Evolutionary conservation across 2,113 vertebrate species (phyloP).

Genomic region (Pedionomus torquatus): DNA sequence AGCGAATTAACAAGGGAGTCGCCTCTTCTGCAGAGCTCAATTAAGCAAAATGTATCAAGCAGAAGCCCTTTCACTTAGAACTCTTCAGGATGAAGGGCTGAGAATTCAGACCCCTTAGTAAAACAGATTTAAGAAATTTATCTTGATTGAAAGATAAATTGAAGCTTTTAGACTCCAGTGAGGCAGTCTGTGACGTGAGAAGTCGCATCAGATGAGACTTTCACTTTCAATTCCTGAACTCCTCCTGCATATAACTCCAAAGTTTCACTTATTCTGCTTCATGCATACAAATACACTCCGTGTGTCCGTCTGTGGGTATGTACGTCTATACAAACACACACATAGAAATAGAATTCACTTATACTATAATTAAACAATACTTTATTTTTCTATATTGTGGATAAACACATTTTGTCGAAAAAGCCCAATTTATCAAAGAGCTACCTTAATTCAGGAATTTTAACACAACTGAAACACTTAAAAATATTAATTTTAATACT

Average conservation of each 20-base stretch:
- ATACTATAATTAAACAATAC: not conserved
- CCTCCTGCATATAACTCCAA: not conserved
- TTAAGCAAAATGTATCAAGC: not conserved
- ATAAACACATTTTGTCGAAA: not conserved
- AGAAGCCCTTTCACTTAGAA: not conserved
- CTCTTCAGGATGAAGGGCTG: not conserved
- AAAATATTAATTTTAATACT: not conserved
- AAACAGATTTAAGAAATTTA: not conserved
- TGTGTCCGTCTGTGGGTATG: fast-evolving
- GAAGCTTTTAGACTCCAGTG: not conserved
- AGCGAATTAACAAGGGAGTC: not conserved
- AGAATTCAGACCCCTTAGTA: not conserved
- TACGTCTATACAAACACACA: not conserved
- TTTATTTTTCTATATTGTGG: not conserved
- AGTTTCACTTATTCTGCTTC: not conserved
- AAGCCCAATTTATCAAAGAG: not conserved
- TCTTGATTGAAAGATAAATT: not conserved
- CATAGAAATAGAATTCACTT: not conserved
- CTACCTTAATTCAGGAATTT: not conserved
- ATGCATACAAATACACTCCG: not conserved
- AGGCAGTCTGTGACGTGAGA: not conserved
- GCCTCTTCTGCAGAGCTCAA: not conserved
- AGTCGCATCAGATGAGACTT: not conserved
- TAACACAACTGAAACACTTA: not conserved
- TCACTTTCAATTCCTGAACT: not conserved